phyloP scores from a whole-genome alignment of 2,113 vertebrate genomes.

The Ranitomeya variabilis region DNA sequence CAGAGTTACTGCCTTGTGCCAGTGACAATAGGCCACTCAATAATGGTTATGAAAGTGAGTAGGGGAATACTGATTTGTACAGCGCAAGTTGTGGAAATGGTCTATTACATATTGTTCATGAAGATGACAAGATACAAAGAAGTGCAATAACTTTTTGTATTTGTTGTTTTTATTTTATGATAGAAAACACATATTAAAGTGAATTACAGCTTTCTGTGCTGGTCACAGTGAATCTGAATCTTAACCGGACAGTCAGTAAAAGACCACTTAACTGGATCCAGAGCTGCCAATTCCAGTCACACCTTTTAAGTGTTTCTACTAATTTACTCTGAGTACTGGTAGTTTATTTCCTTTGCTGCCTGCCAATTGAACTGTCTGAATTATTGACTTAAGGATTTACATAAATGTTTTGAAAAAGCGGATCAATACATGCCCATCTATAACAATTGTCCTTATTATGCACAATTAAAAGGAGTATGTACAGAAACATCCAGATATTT shows the following conservation, averaged over 20 bases:
- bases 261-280: background rate
- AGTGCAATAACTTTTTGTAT: background rate
- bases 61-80: background rate
- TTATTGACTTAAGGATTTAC: conserved; percentile 39
- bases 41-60: background rate
- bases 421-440: background rate
- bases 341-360: conserved; percentile 9
- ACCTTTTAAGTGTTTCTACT: background rate
- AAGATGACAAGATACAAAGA: background rate
- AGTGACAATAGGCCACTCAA: too few relatives aligned
- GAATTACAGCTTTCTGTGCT: background rate
- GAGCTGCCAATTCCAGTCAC: background rate
- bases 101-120: background rate
- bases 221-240: background rate
- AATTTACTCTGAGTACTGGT: background rate
- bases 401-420: background rate
- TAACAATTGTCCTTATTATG: background rate
- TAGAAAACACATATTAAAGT: background rate
- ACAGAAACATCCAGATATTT: background rate
- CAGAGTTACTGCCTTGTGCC: too few relatives aligned
- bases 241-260: background rate
- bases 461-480: background rate
- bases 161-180: too few relatives aligned
- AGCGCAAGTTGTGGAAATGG: background rate
- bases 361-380: conserved; percentile 13